Evolutionary conservation across 2,888 invertebrate species (phyloP), one percentile per base, ranked within the genome.

Genomic region (Agriopis aurantiaria): DNA sequence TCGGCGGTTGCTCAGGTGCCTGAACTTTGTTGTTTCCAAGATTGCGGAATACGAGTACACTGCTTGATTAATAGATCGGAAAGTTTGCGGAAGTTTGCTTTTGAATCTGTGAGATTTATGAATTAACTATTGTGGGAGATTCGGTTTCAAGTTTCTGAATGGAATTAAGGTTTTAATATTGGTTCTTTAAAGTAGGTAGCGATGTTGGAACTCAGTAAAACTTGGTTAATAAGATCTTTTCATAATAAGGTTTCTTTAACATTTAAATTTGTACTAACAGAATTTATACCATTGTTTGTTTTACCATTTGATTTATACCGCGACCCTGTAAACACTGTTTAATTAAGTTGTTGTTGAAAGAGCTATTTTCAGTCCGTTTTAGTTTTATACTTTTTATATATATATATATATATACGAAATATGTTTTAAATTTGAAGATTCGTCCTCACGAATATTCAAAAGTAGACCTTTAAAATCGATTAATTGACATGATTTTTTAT

Each of bases 21-120:
- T 67, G 66, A 71, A 71, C 66, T 71, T 71, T 63, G 66, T 66
- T 63, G 70, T 71, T 71, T 66, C 17, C 59, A 63, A 71, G 70
- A 66, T 71, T 71, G 63, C 17, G 70, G 62, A 56, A 63, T 67
- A 66, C 58, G 58, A 63, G 63, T 60, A 66, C 58, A 71, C 66
- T 71, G 66, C 70, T 66, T 71, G 66, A 71, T 66, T 71, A 69
- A 69, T 69, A 69, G 65, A 65, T 69, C 61, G 43, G 52, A 56
- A 60, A 69, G 43, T 69, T 69, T 41, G 48, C 12, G 41, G 46
- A 64, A 69, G 55, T 69, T 64, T 43, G 64, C 45, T 64, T 69
- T 64, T 69, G 68, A 64, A 64, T 69, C 64, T 59, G 45, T 61
- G 61, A 52, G 46, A 59, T 68, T 68, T 64, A 63, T 52, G 64